Evolutionary conservation across 2,888 invertebrate species (phyloP).

Genomic region (Biston betularia): DNA sequence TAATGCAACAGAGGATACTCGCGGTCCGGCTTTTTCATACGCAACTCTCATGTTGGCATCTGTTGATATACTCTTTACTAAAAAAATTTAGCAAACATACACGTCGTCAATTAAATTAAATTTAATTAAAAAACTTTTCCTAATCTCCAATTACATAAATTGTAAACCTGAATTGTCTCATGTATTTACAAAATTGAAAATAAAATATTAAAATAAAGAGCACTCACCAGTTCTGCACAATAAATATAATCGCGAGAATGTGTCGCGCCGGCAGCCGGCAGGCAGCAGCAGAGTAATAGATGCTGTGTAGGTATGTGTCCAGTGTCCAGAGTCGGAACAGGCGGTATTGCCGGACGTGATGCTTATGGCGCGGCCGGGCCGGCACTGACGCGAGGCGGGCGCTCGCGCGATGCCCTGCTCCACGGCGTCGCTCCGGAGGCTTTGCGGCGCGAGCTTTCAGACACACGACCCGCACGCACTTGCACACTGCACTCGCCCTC

Average conservation of each 20-base stretch:
- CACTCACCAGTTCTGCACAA: constrained; percentile 74
- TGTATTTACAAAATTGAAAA: neutral
- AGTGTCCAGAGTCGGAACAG: constrained; percentile 57
- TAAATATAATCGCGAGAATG: constrained; percentile 67
- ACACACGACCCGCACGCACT: constrained; percentile 82
- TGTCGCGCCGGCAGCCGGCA: constrained; percentile 57
- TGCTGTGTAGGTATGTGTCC: constrained; percentile 49
- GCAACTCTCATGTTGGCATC: constrained; percentile 51
- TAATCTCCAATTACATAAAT: neutral
- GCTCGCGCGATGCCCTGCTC: constrained; percentile 51
- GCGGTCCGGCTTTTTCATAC: constrained; percentile 71
- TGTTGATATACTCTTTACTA: constrained; percentile 8
- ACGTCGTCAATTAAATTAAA: neutral
- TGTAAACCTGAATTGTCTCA: neutral
- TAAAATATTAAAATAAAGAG: neutral
- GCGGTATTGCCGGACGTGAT: constrained; percentile 73
- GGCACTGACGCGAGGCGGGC: constrained; percentile 81
- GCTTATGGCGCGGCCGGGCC: constrained; percentile 84
- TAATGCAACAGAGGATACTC: constrained; percentile 68
- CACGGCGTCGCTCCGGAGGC: constrained; percentile 70
- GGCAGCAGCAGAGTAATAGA: constrained; percentile 57
- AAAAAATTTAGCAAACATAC: neutral
- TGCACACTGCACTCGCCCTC: constrained; percentile 86
- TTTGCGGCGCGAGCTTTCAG: constrained; percentile 84
- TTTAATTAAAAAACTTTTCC: constrained; percentile 1